A percentile compares a stretch with the other conserved stretches of the same genome.
phyloP scores from a whole-genome alignment of 2,888 invertebrate species.

The Lutraria lutraria region DNA sequence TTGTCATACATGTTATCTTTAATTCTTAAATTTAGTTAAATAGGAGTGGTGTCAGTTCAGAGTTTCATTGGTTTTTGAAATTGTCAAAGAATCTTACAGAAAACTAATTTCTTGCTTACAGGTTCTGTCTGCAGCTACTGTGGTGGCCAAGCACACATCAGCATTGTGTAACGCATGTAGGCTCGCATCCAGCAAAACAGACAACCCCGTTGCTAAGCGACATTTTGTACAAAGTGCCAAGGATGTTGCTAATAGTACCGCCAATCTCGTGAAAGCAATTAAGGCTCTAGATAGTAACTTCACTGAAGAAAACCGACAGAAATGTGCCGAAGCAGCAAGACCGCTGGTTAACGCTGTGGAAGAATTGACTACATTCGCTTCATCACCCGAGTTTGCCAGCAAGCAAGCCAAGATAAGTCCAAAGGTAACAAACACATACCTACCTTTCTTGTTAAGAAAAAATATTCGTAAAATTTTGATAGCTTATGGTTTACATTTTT shows the following conservation, averaged over 20 bases:
- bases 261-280: slow-evolving; percentile 96
- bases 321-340: slow-evolving; percentile 90
- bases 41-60: neutral
- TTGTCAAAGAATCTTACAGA: neutral
- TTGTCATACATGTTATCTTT: neutral
- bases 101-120: slow-evolving; percentile 83
- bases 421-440: slow-evolving; percentile 87
- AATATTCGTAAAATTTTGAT: too few relatives aligned
- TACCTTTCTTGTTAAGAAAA: neutral
- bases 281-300: slow-evolving; percentile 94
- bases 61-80: neutral
- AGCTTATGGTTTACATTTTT: too few relatives aligned
- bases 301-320: slow-evolving; percentile 89
- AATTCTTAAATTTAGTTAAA: neutral
- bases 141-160: slow-evolving; percentile 98
- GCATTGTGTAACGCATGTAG: slow-evolving; percentile 98
- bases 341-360: slow-evolving; percentile 96
- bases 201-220: slow-evolving; percentile 96
- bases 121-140: slow-evolving; percentile 96
- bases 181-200: slow-evolving; percentile 95
- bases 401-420: slow-evolving; percentile 96
- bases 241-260: slow-evolving; percentile 98
- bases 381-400: slow-evolving; percentile 96
- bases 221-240: slow-evolving; percentile 99
- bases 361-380: slow-evolving; percentile 96